Evolutionary conservation across 2,888 invertebrate species (phyloP).

Genomic region (Drosophila maculinotata): DNA sequence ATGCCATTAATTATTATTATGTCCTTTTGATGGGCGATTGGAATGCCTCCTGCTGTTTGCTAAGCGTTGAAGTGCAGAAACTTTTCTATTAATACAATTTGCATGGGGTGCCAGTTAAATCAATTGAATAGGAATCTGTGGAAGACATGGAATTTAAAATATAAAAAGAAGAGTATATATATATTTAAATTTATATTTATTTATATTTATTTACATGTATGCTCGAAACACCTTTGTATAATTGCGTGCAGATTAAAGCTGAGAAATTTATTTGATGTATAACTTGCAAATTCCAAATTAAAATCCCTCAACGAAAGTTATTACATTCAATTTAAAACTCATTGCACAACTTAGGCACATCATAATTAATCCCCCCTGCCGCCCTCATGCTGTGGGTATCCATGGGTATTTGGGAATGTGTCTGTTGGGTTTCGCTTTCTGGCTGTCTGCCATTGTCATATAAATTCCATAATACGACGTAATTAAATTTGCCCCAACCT

Average conservation of each 20-base stretch:
- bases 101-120: slow-evolving; percentile 41
- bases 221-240: background rate
- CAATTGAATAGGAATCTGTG: slow-evolving; percentile 24
- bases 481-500: slow-evolving; percentile 81
- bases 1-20: slow-evolving; percentile 85
- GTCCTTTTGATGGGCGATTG: slow-evolving; percentile 77
- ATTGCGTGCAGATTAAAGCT: slow-evolving; percentile 7
- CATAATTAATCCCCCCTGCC: slow-evolving; percentile 81
- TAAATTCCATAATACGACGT: slow-evolving; percentile 84
- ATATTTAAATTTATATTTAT: background rate
- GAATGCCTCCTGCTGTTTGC: slow-evolving; percentile 53
- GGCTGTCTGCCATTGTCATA: slow-evolving; percentile 74
- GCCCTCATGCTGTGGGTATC: slow-evolving; percentile 39
- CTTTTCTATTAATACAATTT: slow-evolving; percentile 53
- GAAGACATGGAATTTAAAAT: slow-evolving; percentile 19
- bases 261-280: slow-evolving; percentile 73
- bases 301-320: slow-evolving; percentile 82
- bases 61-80: slow-evolving; percentile 38
- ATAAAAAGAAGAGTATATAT: background rate
- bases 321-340: slow-evolving; percentile 82
- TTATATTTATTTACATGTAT: background rate
- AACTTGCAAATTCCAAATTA: slow-evolving; percentile 81
- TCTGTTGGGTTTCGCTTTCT: slow-evolving; percentile 23
- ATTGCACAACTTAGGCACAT: slow-evolving; percentile 77
- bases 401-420: slow-evolving; percentile 23